Evolutionary conservation across 1,140 invertebrate genomes (phyloP).

Genomic region (Sycobia sp.): DNA sequence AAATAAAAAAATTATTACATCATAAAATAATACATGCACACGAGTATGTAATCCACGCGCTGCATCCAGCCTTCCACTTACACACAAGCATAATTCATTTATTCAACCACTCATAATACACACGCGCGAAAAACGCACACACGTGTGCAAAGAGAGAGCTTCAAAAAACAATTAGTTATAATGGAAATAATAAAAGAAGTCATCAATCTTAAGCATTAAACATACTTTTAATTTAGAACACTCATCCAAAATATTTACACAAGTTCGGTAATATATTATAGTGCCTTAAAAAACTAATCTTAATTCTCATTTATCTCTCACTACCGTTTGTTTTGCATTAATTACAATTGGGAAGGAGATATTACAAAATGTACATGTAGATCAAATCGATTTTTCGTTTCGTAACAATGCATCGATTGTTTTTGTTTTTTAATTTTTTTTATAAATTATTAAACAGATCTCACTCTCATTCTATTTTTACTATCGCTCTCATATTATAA

Average conservation of each 20-base stretch:
- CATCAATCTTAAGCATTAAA: slow-evolving; percentile 48
- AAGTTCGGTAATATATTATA: slow-evolving; percentile 53
- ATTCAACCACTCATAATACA: too few relatives aligned
- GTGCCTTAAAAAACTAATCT: slow-evolving; percentile 55
- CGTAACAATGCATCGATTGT: slow-evolving; percentile 22
- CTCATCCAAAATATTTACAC: slow-evolving; percentile 58
- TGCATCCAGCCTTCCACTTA: too few relatives aligned
- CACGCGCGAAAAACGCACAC: too few relatives aligned
- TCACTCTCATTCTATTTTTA: slow-evolving; percentile 26
- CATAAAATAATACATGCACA: too few relatives aligned
- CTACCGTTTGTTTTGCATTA: slow-evolving; percentile 40
- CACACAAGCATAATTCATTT: too few relatives aligned
- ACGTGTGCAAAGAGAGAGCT: too few relatives aligned
- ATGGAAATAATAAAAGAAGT: too few relatives aligned
- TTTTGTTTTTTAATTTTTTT: slow-evolving; percentile 16
- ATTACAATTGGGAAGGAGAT: slow-evolving; percentile 56
- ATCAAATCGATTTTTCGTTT: slow-evolving; percentile 47
- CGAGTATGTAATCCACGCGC: too few relatives aligned
- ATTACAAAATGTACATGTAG: slow-evolving; percentile 56
- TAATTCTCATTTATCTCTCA: slow-evolving; percentile 45
- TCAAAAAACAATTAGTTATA: too few relatives aligned
- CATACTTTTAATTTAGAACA: slow-evolving; percentile 60
- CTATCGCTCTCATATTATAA: slow-evolving; percentile 22
- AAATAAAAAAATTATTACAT: too few relatives aligned
- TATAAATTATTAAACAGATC: slow-evolving; percentile 31